phyloP scores from a whole-genome alignment of 2,797 vertebrate genomes.

The Thamnophis elegans region DNA sequence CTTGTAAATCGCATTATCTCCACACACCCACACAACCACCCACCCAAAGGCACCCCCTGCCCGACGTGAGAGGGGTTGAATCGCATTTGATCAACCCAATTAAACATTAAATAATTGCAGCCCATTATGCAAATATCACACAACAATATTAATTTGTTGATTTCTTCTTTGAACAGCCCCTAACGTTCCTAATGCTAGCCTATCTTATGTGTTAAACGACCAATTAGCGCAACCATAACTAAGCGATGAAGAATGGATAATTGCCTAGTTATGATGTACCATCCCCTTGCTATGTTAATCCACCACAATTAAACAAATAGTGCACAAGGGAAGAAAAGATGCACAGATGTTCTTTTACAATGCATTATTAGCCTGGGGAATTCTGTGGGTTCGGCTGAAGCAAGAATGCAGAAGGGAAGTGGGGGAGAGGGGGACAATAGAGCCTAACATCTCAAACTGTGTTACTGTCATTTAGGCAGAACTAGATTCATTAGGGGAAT shows the following conservation, averaged over 20 bases:
- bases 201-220: slow-evolving; percentile 70
- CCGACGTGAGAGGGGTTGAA: slow-evolving; percentile 63
- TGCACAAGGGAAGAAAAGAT: slow-evolving; percentile 61
- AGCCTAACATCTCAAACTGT: slow-evolving; percentile 34
- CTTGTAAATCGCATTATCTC: slow-evolving; percentile 60
- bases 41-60: slow-evolving; percentile 38
- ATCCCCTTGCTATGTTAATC: slow-evolving; percentile 68
- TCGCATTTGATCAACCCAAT: slow-evolving; percentile 73
- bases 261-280: slow-evolving; percentile 69
- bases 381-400: slow-evolving; percentile 46
- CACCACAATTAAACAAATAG: slow-evolving; percentile 72
- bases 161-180: slow-evolving; percentile 69
- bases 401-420: background rate
- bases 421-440: background rate
- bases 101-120: slow-evolving; percentile 76
- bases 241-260: slow-evolving; percentile 73
- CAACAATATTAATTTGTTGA: slow-evolving; percentile 77
- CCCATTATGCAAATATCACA: slow-evolving; percentile 76
- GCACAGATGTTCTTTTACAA: slow-evolving; percentile 72
- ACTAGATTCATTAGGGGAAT: slow-evolving; percentile 18
- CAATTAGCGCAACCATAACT: slow-evolving; percentile 71
- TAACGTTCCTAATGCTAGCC: slow-evolving; percentile 70
- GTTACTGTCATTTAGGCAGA: slow-evolving; percentile 43
- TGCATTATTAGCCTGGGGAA: slow-evolving; percentile 62
- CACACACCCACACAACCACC: slow-evolving; percentile 16